Percentiles rank a stretch among this genome's conserved stretches.
Conservation (phyloP, 2,888 invertebrate species). For the Pachydiplax longipennis region DNA sequence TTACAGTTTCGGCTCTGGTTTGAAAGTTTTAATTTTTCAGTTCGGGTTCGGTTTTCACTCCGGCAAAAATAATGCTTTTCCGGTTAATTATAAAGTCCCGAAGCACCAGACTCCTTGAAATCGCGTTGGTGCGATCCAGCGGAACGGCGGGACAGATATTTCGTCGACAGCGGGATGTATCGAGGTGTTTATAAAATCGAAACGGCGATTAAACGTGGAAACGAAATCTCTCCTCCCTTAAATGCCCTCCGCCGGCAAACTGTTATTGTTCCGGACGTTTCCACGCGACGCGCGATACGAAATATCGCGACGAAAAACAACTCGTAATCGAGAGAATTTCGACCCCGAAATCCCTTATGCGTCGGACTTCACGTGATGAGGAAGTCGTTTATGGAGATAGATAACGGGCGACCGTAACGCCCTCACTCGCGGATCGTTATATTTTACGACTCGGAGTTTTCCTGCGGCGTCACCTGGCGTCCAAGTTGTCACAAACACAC, state of each 20-base stretch:
- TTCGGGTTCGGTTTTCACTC: no score
- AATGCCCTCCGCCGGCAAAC: not conserved
- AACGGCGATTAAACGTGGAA: no score
- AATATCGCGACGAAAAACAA: not conserved
- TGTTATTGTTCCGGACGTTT: not conserved
- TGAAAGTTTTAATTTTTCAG: no score
- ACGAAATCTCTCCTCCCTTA: no score
- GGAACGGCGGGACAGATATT: no score
- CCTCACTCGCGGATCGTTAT: not conserved
- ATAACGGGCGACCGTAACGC: not conserved
- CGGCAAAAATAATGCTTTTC: no score
- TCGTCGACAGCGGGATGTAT: no score
- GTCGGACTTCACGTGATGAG: not conserved
- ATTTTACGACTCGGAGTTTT: slow-evolving; percentile 9
- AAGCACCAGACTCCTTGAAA: no score
- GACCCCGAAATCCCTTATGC: not conserved
- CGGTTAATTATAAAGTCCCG: no score
- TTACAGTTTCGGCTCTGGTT: no score
- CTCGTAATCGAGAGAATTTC: slow-evolving; percentile 11
- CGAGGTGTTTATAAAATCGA: no score
- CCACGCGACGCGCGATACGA: not conserved
- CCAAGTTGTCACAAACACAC: slow-evolving; percentile 3
- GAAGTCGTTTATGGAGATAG: not conserved
- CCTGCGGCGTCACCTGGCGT: not conserved
- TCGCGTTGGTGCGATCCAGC: no score